Conservation (phyloP, 2,113 vertebrate species). For the Apodemus sylvaticus region DNA sequence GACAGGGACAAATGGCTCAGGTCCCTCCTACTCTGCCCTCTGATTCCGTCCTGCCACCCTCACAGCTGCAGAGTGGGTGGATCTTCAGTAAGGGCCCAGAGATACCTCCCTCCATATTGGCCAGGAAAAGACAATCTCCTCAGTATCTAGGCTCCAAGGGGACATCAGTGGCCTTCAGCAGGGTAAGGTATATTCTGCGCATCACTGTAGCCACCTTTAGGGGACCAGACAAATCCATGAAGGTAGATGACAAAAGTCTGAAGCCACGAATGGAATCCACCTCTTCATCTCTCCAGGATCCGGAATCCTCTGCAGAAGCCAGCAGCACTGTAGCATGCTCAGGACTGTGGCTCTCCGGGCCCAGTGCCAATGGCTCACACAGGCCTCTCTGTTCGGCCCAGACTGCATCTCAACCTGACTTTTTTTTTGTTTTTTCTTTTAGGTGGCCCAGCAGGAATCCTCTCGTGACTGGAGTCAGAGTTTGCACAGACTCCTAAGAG, state of each 20-base stretch:
- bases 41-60: background rate
- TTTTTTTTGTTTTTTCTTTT: background rate
- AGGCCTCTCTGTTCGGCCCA: constrained; percentile 50
- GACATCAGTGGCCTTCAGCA: background rate
- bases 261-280: background rate
- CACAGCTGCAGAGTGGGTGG: background rate
- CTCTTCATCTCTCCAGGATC: background rate
- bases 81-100: background rate
- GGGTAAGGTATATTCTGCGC: background rate
- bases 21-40: background rate
- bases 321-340: background rate
- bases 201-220: fast-evolving
- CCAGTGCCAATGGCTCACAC: background rate
- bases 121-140: background rate
- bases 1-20: background rate
- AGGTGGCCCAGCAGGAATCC: background rate
- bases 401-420: constrained; percentile 13
- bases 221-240: background rate
- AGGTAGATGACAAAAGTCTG: background rate
- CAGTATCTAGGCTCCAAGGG: background rate
- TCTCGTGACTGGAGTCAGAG: background rate
- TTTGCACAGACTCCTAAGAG: background rate
- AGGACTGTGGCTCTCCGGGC: constrained; percentile 56
- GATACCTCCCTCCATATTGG: background rate
- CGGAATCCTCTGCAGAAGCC: background rate